Evolutionary conservation across 2,113 vertebrate species (phyloP), one percentile per base, ranked within the genome.

Genomic region (Cyanoliseus patagonus): DNA sequence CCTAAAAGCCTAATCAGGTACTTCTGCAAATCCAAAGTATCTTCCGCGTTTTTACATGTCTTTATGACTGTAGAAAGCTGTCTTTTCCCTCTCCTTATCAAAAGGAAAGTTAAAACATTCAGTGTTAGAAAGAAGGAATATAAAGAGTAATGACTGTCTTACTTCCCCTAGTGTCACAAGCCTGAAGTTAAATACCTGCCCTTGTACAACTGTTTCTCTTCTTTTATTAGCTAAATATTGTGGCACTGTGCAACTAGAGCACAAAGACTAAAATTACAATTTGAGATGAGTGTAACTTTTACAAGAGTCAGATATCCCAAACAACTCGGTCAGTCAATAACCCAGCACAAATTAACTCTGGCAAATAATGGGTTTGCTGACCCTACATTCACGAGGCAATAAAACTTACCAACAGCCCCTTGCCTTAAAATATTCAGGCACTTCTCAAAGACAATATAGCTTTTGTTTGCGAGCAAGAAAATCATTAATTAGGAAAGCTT

Each of bases 321-420:
- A 75, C 79, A 89, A 95, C 77, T 80, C 63, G 35, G 94, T 41
- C 74, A 61, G 79, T 94, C 93, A 88, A 92, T 90, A 88, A 92
- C 78, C 86, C 86, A 83, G 93, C 61, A 62, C 88, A 95, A 96
- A 97, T 95, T 76, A 97, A 93, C 93, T 92, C 85, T 73, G 69
- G 90, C 90, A 95, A 92, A 92, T 95, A 93, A 97, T 81, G 97
- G 91, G 62, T 80, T 81, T 82, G 94, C 33, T 98, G 96, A 95
- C 89, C 88, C 95, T 55, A 95, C 97, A 95, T 86, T 95, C 91
- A 95, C 28, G 86, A 86, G 84, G 82, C 92, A 92, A 95, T 88
- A 92, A 96, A 89, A 80, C 77, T 82, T 68, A 90, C 83, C 42
- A 92, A 76, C 79, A 84, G 92, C 77, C 91, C 0, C 23, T 70